Percentiles rank a stretch among this genome's conserved stretches.
phyloP scores from a whole-genome alignment of 2,113 vertebrate genomes.

The Lota lota region DNA sequence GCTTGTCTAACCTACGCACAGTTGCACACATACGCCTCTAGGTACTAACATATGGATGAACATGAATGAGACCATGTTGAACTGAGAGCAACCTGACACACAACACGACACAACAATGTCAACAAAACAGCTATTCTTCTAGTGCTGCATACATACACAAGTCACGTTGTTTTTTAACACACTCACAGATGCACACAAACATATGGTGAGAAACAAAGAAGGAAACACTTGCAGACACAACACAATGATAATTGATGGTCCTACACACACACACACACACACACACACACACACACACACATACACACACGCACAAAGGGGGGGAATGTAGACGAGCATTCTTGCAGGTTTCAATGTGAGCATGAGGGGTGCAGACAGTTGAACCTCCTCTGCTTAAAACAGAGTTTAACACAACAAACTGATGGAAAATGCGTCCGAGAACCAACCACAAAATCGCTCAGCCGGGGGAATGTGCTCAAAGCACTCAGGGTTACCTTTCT shows the following conservation, averaged over 20 bases:
- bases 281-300: conserved; percentile 9
- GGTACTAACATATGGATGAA: too few species aligned
- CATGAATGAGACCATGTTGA: too few species aligned
- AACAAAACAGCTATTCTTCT: too few species aligned
- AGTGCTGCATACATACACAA: too few species aligned
- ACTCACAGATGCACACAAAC: not conserved
- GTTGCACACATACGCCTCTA: too few species aligned
- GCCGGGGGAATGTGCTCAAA: conserved; percentile 40
- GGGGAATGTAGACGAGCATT: too few species aligned
- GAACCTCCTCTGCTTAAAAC: not conserved
- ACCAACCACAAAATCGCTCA: conserved; percentile 35
- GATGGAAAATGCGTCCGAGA: conserved; percentile 34
- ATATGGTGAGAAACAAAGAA: not conserved
- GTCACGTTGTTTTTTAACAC: not conserved
- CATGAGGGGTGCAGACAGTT: too few species aligned
- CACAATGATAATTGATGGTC: not conserved
- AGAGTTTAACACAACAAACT: conserved; percentile 34
- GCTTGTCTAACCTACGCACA: not conserved
- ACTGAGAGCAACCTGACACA: not conserved
- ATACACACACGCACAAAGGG: not conserved
- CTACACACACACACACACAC: conserved; percentile 6
- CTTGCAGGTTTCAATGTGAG: too few species aligned
- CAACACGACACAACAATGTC: not conserved
- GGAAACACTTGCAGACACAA: not conserved
- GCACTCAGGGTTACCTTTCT: conserved; percentile 44